A percentile compares a stretch with the other conserved stretches of the same genome.
Conservation (phyloP, 2,888 invertebrate genomes). For the Mallateleia sp. region DNA sequence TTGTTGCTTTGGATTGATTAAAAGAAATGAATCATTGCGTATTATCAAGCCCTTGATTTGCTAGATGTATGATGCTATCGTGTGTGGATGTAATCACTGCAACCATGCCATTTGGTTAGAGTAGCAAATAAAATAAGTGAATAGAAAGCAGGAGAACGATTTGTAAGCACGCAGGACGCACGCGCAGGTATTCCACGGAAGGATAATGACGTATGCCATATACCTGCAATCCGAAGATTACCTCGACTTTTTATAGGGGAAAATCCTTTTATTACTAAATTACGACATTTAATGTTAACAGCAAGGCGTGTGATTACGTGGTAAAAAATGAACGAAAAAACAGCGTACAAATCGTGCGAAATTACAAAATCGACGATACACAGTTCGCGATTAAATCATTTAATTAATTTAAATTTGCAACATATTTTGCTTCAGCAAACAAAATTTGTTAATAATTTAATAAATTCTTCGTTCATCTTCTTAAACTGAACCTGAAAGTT, state of each 20-base stretch:
- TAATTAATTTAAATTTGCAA: no score
- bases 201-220: conserved; percentile 79
- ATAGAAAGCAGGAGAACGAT: conserved; percentile 67
- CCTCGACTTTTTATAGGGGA: conserved; percentile 25
- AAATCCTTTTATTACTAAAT: conserved; percentile 43
- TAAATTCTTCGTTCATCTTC: no score
- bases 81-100: conserved; percentile 67
- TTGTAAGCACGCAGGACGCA: conserved; percentile 73
- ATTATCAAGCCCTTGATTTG: conserved; percentile 42
- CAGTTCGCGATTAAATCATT: no score
- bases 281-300: conserved; percentile 18
- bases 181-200: conserved; percentile 72
- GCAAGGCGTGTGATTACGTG: background rate
- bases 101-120: conserved; percentile 58
- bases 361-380: no score
- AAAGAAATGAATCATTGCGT: conserved; percentile 64
- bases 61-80: conserved; percentile 58
- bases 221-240: conserved; percentile 61
- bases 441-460: no score
- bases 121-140: conserved; percentile 69
- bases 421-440: no score
- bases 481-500: no score
- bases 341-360: no score
- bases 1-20: no score
- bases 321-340: no score